These are phyloP conservation scores for Staurois parvus DNA, from an alignment of 2,797 vertebrate species.

Conservation along the genomic window DNA sequence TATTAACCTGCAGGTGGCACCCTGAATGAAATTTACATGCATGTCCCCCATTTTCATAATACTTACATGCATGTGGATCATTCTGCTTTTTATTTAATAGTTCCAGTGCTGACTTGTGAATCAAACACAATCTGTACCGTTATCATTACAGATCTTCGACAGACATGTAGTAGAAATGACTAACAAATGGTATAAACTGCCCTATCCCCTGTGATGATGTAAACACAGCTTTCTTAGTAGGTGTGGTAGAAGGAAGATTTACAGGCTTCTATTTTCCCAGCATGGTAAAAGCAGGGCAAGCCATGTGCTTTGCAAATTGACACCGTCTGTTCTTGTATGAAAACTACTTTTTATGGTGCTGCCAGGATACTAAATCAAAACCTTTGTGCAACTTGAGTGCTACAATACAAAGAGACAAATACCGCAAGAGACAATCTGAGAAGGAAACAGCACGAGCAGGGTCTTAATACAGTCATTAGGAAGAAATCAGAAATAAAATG, in stretches of 20 bases:
- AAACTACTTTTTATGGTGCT: slow-evolving; percentile 44
- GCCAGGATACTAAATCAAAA: slow-evolving; percentile 54
- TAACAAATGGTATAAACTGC: slow-evolving; percentile 29
- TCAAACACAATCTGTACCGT: not conserved
- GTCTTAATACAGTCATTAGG: slow-evolving; percentile 59
- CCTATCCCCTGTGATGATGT: slow-evolving; percentile 39
- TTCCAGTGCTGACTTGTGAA: not conserved
- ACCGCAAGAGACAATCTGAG: slow-evolving; percentile 53
- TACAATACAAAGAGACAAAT: slow-evolving; percentile 48
- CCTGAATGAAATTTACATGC: too few relatives aligned
- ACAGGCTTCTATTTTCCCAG: slow-evolving; percentile 55
- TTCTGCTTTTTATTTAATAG: too few relatives aligned
- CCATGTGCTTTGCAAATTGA: slow-evolving; percentile 56
- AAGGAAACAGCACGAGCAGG: slow-evolving; percentile 49
- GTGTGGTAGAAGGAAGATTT: slow-evolving; percentile 34
- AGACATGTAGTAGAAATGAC: slow-evolving; percentile 1
- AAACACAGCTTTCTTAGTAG: slow-evolving; percentile 52
- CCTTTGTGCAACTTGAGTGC: slow-evolving; percentile 55
- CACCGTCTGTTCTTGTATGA: slow-evolving; percentile 47
- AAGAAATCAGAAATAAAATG: slow-evolving; percentile 45
- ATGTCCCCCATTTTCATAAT: too few relatives aligned
- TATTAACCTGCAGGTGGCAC: too few relatives aligned
- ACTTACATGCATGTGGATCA: too few relatives aligned
- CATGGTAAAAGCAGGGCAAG: slow-evolving; percentile 46
- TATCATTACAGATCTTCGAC: slow-evolving; percentile 23